Evolutionary conservation across 2,113 vertebrate species (phyloP).

Genomic region (Nothobranchius kuhntae): DNA sequence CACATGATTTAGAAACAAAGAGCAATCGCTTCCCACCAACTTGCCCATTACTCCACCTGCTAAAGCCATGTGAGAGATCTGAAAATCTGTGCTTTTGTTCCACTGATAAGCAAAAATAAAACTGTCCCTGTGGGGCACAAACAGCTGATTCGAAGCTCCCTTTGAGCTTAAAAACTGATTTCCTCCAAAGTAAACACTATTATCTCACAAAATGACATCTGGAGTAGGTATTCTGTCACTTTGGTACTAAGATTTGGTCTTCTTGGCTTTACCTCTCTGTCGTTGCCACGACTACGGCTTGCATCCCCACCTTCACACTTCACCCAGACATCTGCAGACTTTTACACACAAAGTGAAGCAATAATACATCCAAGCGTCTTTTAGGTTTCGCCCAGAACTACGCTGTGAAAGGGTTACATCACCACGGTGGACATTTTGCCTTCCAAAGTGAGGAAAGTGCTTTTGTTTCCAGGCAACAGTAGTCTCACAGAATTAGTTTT

Average conservation of each 20-base stretch:
- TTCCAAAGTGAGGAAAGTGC: constrained; percentile 42
- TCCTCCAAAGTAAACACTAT: constrained; percentile 28
- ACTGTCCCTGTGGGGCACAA: constrained; percentile 43
- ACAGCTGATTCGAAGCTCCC: constrained; percentile 42
- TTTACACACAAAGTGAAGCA: constrained; percentile 53
- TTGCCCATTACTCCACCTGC: constrained; percentile 52
- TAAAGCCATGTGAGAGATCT: constrained; percentile 50
- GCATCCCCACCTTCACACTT: background rate
- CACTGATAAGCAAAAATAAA: constrained; percentile 43
- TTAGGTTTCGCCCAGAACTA: constrained; percentile 44
- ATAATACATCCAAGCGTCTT: constrained; percentile 55
- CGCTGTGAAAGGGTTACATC: constrained; percentile 63
- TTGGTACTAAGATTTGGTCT: constrained; percentile 73
- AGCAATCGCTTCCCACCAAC: constrained; percentile 51
- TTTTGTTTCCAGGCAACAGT: constrained; percentile 73
- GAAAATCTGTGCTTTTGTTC: constrained; percentile 2
- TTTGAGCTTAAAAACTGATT: constrained; percentile 14
- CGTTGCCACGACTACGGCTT: too few relatives aligned
- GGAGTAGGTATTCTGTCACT: constrained; percentile 40
- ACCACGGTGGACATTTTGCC: constrained; percentile 42
- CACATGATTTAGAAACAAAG: constrained; percentile 34
- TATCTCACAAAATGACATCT: constrained; percentile 27
- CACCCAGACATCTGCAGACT: constrained; percentile 35
- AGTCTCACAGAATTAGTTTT: constrained; percentile 62
- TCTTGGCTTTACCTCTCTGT: constrained; percentile 37